Evolutionary conservation across 2,113 vertebrate genomes (phyloP), one percentile per base, ranked within the genome.

Genomic region (Rhabdornis inornatus): DNA sequence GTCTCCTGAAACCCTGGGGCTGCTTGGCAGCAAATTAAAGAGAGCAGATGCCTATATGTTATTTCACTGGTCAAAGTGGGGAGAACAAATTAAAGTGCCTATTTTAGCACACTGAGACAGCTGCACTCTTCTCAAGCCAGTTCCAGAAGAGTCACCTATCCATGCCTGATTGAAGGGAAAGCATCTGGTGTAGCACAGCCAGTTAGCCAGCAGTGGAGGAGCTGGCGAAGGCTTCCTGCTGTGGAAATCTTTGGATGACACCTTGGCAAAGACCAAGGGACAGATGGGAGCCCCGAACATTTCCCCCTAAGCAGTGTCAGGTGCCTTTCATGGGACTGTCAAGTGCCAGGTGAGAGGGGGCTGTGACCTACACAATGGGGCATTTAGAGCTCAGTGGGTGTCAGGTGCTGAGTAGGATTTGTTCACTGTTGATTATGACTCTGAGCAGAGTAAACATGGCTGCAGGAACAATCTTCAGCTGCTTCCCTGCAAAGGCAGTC

Each of bases 81-180:
- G 70, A 87, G 63, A 83, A 74, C 75, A 94, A 97, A 92, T 90
- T 92, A 20, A 92, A 94, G 64, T 69, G 68, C 31, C 52, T 85
- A 6, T 93, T 94, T 96, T 55, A 88, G 82, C 35, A 40, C 39
- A 56, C 55, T 59, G 56, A 74, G 60, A 72, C 93, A 94, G 79
- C 79, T 93, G 90, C 20, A 39, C 50, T 95, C 71, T 70, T 91
- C 92, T 92, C 72, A 91, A 84, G 81, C 64, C 24, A 60, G 55
- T 56, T 90, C 68, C 85, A 78, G 82, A 80, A 77, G 74, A 91
- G 87, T 40, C 87, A 89, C 56, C 77, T 82, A 50, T 55, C 71
- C 40, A 16, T 84, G 60, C 35, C 44, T 90, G 55, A 42, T 85
- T 79, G 50, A 94, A 66, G 47, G 39, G 44, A 74, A 80, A 80